These are phyloP conservation scores for Sinella curviseta DNA, from an alignment of 1,140 invertebrate genomes.

Conservation along the genomic window DNA sequence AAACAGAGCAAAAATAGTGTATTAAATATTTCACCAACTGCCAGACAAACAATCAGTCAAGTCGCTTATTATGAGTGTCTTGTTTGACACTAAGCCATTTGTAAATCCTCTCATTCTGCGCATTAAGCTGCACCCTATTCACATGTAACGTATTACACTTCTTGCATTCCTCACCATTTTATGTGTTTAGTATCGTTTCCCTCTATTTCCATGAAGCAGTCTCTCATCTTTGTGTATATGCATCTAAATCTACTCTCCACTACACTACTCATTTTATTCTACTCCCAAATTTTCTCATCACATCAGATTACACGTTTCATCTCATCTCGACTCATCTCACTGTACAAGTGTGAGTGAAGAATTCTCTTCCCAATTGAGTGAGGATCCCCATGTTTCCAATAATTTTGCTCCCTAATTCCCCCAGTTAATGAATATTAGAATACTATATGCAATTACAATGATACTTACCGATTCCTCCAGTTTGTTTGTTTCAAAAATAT, in stretches of 20 bases:
- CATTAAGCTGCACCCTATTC: not conserved
- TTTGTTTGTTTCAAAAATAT: too few species aligned
- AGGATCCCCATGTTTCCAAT: not conserved
- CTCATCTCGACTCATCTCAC: not conserved
- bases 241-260: too few species aligned
- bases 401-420: too few species aligned
- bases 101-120: not conserved
- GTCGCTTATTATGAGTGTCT: slow-evolving; percentile 11
- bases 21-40: slow-evolving; percentile 22
- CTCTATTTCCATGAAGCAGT: not conserved
- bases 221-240: not conserved
- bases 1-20: not conserved
- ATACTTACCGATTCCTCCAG: too few species aligned
- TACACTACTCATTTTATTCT: not conserved
- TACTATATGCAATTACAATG: too few species aligned
- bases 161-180: not conserved
- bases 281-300: not conserved
- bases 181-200: not conserved
- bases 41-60: slow-evolving; percentile 17
- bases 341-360: not conserved
- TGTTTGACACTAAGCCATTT: slow-evolving; percentile 23
- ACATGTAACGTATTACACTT: not conserved
- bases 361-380: not conserved
- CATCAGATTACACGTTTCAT: slow-evolving; percentile 5
- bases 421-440: too few species aligned